A percentile compares a stretch with the other conserved stretches of the same genome.
Conservation (phyloP, 2,113 vertebrate species). For the Saguinus midas region DNA sequence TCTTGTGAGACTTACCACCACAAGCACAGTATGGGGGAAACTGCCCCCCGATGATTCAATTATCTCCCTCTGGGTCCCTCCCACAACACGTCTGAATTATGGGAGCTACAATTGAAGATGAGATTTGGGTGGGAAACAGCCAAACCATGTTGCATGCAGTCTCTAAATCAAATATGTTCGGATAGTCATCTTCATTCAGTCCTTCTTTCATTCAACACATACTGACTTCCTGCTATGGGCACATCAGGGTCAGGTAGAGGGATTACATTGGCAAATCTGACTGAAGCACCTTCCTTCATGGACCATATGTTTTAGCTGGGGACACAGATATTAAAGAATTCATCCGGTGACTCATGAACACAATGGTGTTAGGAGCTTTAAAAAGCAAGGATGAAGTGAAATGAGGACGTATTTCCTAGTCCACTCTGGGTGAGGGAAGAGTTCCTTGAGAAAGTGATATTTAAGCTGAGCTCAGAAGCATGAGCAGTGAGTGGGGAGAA, state of each 20-base stretch:
- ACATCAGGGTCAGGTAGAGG: too few species aligned
- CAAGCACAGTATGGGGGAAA: too few species aligned
- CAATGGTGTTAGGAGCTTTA: background rate
- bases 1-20: too few species aligned
- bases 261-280: background rate
- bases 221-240: background rate
- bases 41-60: too few species aligned
- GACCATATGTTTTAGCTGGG: background rate
- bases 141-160: too few species aligned
- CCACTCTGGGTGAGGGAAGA: background rate
- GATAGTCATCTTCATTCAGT: background rate
- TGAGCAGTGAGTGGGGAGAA: background rate
- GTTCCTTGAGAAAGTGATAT: background rate
- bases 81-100: too few species aligned
- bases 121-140: too few species aligned
- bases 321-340: background rate
- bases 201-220: background rate
- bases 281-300: background rate
- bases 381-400: background rate
- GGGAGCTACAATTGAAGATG: too few species aligned
- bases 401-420: background rate
- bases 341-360: background rate
- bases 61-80: too few species aligned
- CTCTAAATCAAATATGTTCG: background rate
- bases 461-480: background rate